Conservation (phyloP, 2,113 vertebrate species). For the Stercorarius parasiticus region DNA sequence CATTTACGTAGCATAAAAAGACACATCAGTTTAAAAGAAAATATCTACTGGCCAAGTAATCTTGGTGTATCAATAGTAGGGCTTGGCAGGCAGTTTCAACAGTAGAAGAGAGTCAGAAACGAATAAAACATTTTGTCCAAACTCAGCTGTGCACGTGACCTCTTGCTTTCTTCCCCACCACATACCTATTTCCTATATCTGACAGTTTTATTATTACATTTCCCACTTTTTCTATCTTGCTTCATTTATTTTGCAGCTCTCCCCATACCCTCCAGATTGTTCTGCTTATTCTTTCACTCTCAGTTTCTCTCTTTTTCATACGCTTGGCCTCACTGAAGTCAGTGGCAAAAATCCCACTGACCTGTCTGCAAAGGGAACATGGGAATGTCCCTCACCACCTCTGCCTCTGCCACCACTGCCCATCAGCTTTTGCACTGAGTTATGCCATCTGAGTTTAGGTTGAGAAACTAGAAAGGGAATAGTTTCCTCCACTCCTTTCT, state of each 20-base stretch:
- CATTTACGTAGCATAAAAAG: neutral
- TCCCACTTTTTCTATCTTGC: neutral
- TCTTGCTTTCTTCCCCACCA: neutral
- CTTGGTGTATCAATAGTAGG: neutral
- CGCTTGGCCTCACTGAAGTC: neutral
- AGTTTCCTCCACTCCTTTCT: neutral
- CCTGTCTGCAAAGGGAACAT: neutral
- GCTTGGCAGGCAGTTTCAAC: neutral
- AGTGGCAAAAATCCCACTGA: neutral
- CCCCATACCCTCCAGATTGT: neutral
- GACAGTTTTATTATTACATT: neutral
- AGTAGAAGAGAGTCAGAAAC: neutral
- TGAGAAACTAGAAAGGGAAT: neutral
- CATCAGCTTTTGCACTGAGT: neutral
- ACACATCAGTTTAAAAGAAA: neutral
- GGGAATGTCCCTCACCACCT: neutral
- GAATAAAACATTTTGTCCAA: neutral
- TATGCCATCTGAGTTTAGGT: neutral
- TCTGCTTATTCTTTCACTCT: neutral
- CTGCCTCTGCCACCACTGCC: neutral
- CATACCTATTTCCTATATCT: neutral
- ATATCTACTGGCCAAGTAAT: neutral
- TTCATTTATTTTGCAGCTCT: neutral
- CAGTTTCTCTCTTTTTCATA: neutral
- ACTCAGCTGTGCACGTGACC: neutral